A percentile compares a stretch with the other conserved stretches of the same genome.
These are phyloP conservation scores for Noctua fimbriata DNA, from an alignment of 2,888 invertebrate species.

Conservation along the genomic window DNA sequence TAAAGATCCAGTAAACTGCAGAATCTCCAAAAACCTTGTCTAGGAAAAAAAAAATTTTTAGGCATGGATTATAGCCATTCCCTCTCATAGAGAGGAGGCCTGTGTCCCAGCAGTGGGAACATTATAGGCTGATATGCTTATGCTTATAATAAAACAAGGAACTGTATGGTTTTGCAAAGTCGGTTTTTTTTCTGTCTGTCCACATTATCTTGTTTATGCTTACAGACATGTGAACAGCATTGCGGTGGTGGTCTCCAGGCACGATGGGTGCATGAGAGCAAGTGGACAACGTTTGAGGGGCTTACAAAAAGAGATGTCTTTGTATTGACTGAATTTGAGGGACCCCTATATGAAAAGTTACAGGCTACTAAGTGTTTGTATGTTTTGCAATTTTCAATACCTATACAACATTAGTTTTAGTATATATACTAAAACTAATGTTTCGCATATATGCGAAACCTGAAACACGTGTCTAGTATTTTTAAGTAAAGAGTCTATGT, in stretches of 20 bases:
- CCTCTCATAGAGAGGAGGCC: too few species aligned
- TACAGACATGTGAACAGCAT: constrained; percentile 91
- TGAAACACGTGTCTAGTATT: too few species aligned
- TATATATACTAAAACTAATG: too few species aligned
- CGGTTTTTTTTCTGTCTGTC: background rate
- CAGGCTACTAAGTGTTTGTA: constrained; percentile 92
- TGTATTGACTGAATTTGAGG: constrained; percentile 94
- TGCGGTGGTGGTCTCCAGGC: constrained; percentile 89
- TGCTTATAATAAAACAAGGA: background rate
- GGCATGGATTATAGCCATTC: too few species aligned
- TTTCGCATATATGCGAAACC: too few species aligned
- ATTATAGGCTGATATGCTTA: too few species aligned
- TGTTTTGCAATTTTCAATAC: constrained; percentile 83
- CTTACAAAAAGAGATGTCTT: constrained; percentile 93
- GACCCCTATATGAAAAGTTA: constrained; percentile 92
- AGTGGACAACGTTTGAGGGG: constrained; percentile 91
- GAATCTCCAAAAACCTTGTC: background rate
- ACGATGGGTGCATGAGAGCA: constrained; percentile 91
- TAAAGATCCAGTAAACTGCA: background rate
- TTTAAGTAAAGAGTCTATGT: too few species aligned
- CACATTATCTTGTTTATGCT: constrained; percentile 5
- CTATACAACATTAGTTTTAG: too few species aligned
- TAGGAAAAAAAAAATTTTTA: background rate
- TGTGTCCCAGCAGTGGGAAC: too few species aligned
- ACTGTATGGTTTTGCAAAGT: background rate